phyloP scores from a whole-genome alignment of 2,113 vertebrate genomes.

The pig (Sus scrofa) region DNA sequence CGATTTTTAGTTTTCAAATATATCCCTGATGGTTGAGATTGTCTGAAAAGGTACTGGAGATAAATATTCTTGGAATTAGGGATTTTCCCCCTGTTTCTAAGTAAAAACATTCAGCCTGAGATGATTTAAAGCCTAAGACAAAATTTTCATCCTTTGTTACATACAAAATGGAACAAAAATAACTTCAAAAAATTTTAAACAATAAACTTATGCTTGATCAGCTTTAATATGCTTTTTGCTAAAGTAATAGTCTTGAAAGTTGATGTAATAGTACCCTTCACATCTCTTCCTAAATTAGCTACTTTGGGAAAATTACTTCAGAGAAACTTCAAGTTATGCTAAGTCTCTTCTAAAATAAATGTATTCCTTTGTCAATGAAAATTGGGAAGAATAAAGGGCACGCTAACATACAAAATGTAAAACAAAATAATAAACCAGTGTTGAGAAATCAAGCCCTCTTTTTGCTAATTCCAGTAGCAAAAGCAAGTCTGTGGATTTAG shows the following conservation, averaged over 20 bases:
- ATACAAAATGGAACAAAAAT: not conserved
- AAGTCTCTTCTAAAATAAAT: slow-evolving; percentile 50
- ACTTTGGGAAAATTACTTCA: slow-evolving; percentile 60
- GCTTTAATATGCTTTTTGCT: slow-evolving; percentile 48
- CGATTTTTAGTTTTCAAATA: not conserved
- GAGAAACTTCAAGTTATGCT: slow-evolving; percentile 42
- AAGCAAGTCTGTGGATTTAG: not conserved
- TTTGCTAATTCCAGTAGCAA: slow-evolving; percentile 39
- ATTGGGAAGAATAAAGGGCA: slow-evolving; percentile 63
- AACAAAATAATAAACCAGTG: not conserved
- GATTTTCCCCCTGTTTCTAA: not conserved
- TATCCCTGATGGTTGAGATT: not conserved
- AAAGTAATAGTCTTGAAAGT: slow-evolving; percentile 29
- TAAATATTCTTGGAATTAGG: not conserved
- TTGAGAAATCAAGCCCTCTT: slow-evolving; percentile 17
- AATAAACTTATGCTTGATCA: not conserved
- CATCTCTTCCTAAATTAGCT: not conserved
- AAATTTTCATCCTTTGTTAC: not conserved
- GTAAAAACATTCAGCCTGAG: not conserved
- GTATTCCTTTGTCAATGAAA: slow-evolving; percentile 59
- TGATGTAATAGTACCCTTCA: slow-evolving; percentile 29
- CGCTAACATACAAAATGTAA: slow-evolving; percentile 72
- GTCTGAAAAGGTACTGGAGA: not conserved
- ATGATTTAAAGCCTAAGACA: not conserved
- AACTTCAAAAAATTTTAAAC: not conserved